Conservation (phyloP, 2,797 vertebrate species). For the Loriculus beryllinus region DNA sequence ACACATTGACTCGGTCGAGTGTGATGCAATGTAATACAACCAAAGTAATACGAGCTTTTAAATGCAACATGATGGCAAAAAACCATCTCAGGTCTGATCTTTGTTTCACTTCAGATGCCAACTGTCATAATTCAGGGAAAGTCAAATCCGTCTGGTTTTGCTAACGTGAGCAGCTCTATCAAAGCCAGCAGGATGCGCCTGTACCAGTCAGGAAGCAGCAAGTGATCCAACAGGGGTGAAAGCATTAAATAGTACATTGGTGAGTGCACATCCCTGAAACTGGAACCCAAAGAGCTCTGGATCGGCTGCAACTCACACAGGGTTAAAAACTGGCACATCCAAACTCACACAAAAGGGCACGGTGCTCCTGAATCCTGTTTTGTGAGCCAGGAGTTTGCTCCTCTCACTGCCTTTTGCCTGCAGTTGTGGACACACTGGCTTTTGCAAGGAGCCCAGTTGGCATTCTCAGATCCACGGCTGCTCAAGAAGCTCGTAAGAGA, state of each 20-base stretch:
- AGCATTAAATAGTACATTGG: not conserved
- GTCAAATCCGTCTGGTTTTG: not conserved
- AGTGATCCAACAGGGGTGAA: not conserved
- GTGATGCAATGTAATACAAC: slow-evolving; percentile 57
- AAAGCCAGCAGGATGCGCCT: not conserved
- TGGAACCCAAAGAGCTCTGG: not conserved
- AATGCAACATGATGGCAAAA: slow-evolving; percentile 65
- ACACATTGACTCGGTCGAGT: slow-evolving; percentile 39
- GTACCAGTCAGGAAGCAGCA: not conserved
- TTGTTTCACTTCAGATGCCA: slow-evolving; percentile 37
- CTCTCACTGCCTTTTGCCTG: not conserved
- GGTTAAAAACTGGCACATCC: not conserved
- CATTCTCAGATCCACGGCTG: not conserved
- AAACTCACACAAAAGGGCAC: not conserved
- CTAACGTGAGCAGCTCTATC: not conserved
- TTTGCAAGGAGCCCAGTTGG: not conserved
- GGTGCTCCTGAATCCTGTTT: fast-evolving
- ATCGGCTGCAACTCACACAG: not conserved
- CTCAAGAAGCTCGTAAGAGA: not conserved
- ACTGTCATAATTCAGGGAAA: slow-evolving; percentile 5
- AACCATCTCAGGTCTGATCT: slow-evolving; percentile 46
- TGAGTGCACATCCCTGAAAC: not conserved
- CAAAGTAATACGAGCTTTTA: slow-evolving; percentile 62
- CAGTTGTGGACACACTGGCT: too few relatives aligned
- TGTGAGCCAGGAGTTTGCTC: not conserved